These are phyloP conservation scores for Polydrusus tereticollis DNA, from an alignment of 2,888 invertebrate genomes.

Conservation along the genomic window DNA sequence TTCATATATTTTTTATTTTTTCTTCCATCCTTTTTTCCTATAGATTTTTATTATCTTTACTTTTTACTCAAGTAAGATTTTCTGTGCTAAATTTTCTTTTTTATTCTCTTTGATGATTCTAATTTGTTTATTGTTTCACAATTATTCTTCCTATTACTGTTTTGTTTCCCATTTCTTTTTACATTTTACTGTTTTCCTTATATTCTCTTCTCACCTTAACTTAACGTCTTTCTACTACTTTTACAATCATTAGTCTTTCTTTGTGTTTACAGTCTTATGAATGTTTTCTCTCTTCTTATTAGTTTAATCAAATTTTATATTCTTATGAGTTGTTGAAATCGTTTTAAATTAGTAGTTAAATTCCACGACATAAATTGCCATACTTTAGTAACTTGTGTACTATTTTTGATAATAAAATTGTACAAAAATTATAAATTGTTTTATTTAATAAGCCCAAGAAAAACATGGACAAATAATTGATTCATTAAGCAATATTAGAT, in stretches of 20 bases:
- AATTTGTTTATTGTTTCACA: too few species aligned
- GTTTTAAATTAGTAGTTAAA: constrained; percentile 1
- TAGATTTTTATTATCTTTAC: not conserved
- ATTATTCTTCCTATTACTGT: too few species aligned
- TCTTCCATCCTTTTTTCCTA: not conserved
- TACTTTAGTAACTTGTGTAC: constrained; percentile 3
- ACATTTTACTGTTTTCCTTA: too few species aligned
- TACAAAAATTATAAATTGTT: not conserved
- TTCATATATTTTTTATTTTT: not conserved
- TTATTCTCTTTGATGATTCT: too few species aligned
- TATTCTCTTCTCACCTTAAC: too few species aligned
- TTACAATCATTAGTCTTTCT: not conserved
- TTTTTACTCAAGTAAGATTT: not conserved
- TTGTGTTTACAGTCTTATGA: not conserved
- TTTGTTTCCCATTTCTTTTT: too few species aligned
- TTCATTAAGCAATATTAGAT: too few species aligned
- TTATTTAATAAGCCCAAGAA: not conserved
- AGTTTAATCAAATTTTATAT: not conserved
- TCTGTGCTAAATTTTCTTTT: too few species aligned
- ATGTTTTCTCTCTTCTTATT: not conserved
- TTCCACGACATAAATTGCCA: constrained; percentile 7
- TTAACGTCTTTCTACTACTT: too few species aligned
- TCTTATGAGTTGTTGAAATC: not conserved
- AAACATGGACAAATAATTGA: too few species aligned
- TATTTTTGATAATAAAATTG: constrained; percentile 30